Evolutionary conservation across 2,888 invertebrate species (phyloP).

Genomic region (Apamea crenata): DNA sequence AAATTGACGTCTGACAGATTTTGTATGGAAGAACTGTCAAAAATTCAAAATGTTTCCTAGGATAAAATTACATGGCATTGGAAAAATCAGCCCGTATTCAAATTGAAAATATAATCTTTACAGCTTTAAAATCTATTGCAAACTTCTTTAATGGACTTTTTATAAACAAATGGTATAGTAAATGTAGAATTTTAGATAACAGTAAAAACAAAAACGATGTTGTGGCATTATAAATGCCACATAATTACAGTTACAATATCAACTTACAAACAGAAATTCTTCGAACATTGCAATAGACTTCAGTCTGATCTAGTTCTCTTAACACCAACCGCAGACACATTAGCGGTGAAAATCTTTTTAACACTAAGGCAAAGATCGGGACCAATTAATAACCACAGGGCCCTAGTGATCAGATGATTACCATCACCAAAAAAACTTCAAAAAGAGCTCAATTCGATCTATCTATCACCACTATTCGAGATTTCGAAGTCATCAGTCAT

Average conservation of each 20-base stretch:
- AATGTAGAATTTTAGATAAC: not conserved
- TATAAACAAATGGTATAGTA: not conserved
- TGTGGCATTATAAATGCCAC: not conserved
- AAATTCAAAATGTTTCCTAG: too few species aligned
- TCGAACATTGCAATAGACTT: not conserved
- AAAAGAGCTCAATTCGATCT: slow-evolving; percentile 60
- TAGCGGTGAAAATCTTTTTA: slow-evolving; percentile 41
- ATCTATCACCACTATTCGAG: slow-evolving; percentile 64
- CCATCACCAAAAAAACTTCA: slow-evolving; percentile 49
- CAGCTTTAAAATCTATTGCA: not conserved
- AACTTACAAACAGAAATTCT: not conserved
- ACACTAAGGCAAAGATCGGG: slow-evolving; percentile 40
- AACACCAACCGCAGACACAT: slow-evolving; percentile 33
- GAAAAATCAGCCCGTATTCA: not conserved
- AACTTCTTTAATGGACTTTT: not conserved
- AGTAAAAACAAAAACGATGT: not conserved
- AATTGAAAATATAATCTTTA: slow-evolving; percentile 4
- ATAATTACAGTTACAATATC: not conserved
- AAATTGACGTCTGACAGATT: too few species aligned
- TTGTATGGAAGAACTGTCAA: too few species aligned
- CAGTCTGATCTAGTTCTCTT: slow-evolving; percentile 4
- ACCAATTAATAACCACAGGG: slow-evolving; percentile 48
- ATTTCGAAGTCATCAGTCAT: slow-evolving; percentile 64
- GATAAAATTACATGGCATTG: too few species aligned
- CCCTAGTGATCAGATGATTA: slow-evolving; percentile 53